A percentile compares a stretch with the other conserved stretches of the same genome.
Conservation (phyloP, 2,888 invertebrate species). For the Agrilus mali region DNA sequence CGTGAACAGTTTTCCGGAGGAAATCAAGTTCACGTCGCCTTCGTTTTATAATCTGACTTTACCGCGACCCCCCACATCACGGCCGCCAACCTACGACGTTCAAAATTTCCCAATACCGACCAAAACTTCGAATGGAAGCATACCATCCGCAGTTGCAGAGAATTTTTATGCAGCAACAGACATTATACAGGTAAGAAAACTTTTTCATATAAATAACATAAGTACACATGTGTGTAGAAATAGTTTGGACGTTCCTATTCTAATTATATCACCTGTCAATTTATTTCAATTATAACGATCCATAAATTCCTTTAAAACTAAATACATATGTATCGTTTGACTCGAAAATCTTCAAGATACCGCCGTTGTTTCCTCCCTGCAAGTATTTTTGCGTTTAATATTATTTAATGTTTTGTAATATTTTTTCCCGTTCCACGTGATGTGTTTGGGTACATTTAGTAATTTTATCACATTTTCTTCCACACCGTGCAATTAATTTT, state of each 20-base stretch:
- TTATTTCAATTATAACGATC: too few species aligned
- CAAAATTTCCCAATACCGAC: conserved; percentile 31
- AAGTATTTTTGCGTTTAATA: too few species aligned
- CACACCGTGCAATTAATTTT: too few species aligned
- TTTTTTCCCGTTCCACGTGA: neutral
- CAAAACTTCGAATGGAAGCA: conserved; percentile 16
- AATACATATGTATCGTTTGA: too few species aligned
- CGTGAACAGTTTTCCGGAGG: conserved; percentile 43
- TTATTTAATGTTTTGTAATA: neutral
- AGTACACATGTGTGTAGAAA: too few species aligned
- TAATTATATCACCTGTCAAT: too few species aligned
- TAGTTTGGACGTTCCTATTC: too few species aligned
- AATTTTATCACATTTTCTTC: too few species aligned
- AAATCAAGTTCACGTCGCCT: conserved; percentile 39
- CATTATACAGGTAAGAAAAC: conserved; percentile 49
- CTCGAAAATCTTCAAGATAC: too few species aligned
- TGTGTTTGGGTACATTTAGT: neutral
- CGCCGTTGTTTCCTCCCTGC: too few species aligned
- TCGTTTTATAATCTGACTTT: conserved; percentile 41
- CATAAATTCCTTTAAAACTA: too few species aligned
- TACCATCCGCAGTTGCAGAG: conserved; percentile 30
- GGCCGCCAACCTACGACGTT: conserved; percentile 36
- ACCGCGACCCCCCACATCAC: conserved; percentile 36
- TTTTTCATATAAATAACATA: too few species aligned
- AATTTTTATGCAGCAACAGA: conserved; percentile 72